Conservation (phyloP, 2,113 vertebrate species). For the Epinephelus lanceolatus region DNA sequence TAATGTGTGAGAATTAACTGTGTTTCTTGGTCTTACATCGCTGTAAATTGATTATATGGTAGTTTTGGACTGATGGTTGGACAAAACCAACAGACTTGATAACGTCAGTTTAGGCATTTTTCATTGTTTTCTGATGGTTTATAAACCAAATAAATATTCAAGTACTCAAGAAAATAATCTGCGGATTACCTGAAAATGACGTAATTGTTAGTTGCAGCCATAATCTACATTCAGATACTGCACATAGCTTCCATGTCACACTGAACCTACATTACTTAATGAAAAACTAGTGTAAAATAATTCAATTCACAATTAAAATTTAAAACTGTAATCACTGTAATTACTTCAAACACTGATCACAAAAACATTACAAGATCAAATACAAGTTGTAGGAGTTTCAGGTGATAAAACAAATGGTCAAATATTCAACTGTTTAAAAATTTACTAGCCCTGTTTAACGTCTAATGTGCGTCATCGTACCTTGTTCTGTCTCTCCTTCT, state of each 20-base stretch:
- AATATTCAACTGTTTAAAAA: background rate
- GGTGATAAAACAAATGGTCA: background rate
- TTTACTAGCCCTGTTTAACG: background rate
- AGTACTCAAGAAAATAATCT: background rate
- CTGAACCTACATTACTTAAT: too few species aligned
- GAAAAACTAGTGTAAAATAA: too few species aligned
- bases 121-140: background rate
- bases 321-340: background rate
- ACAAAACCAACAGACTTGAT: too few species aligned
- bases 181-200: too few species aligned
- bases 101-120: too few species aligned
- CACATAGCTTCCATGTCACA: background rate
- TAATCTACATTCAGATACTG: background rate
- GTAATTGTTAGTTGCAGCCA: too few species aligned
- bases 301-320: background rate
- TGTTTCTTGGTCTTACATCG: too few species aligned
- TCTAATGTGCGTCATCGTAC: conserved; percentile 40
- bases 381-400: too few species aligned
- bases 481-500: conserved; percentile 78
- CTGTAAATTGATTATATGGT: too few species aligned
- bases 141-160: background rate
- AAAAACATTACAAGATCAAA: background rate
- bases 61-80: too few species aligned
- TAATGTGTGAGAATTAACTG: too few species aligned
- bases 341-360: background rate